Evolutionary conservation across 2,888 invertebrate species (phyloP), one percentile per base, ranked within the genome.

Genomic region (Pemphredon lugubris): DNA sequence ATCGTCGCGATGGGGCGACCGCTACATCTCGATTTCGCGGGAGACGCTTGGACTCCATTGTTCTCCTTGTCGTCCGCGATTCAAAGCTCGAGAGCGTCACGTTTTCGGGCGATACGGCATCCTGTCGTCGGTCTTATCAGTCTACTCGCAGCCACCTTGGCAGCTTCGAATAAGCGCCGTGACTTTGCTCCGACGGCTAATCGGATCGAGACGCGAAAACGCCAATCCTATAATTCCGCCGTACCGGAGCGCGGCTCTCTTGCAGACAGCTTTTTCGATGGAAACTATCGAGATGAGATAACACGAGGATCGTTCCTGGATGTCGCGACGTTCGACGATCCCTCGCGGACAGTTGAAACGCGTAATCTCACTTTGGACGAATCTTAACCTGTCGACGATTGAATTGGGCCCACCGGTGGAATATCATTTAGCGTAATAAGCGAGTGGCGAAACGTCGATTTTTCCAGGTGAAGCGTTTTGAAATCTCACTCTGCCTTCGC

Each of bases 131-230:
- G 14, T 37, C 66, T 81, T 79, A 81, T 81, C 79, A 64, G 57
- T 20, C 66, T 50, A 61, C 50, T 70, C 59, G 65, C 74, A 77
- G 74, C 68, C 61, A 68, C 61, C 77, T 69, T 72, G 58, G 34
- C 55, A 30, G 53, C 54, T 51, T 71, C 66, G 70, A 73, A 45
- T 66, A 47, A 69, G 57, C 67, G 50, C 67, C 68, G 61, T 59
- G 68, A 75, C 61, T 78, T 73, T 68, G 73, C 73, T 60, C 65
- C 61, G 58, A 16, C 67, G 63, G 53, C 71, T 78, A 82, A 82
- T 82, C 76, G 72, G 75, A 79, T 82, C 73, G 71, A 63, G 68
- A 67, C 51, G 69, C 54, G 60, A 61, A 65, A 68, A 78, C 67
- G 70, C 18, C 68, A 73, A 64, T 69, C 63, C 60, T 64, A 66